A percentile compares a stretch with the other conserved stretches of the same genome.
These are phyloP conservation scores for Spheniscus humboldti DNA, from an alignment of 2,797 vertebrate genomes.

Conservation along the genomic window DNA sequence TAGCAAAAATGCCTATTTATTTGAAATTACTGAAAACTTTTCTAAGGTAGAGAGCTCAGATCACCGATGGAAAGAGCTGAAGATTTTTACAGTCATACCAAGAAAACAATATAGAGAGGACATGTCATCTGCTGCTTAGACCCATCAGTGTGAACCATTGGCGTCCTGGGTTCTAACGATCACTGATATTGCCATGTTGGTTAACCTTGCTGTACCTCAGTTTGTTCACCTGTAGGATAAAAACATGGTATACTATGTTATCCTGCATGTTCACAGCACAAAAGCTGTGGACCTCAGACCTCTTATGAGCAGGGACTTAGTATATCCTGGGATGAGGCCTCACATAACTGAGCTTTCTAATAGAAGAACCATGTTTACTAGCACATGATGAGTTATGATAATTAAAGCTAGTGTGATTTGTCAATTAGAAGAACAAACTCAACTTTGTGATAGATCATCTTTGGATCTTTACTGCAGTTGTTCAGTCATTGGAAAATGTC, in stretches of 20 bases:
- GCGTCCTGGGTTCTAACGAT: not conserved
- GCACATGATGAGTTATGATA: not conserved
- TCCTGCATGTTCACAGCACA: not conserved
- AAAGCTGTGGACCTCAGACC: not conserved
- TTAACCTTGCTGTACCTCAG: not conserved
- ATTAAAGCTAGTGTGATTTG: not conserved
- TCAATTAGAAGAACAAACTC: not conserved
- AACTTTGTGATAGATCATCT: not conserved
- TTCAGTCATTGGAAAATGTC: not conserved
- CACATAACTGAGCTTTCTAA: not conserved
- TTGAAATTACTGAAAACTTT: not conserved
- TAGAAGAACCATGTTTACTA: not conserved
- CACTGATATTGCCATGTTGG: not conserved
- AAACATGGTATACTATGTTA: not conserved
- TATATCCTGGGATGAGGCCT: not conserved
- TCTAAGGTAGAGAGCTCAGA: not conserved
- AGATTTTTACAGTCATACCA: not conserved
- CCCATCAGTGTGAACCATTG: not conserved
- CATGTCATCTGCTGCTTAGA: not conserved
- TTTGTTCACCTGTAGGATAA: not conserved
- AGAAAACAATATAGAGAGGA: not conserved
- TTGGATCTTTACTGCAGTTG: not conserved
- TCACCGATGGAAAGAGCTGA: not conserved
- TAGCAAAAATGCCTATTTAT: not conserved
- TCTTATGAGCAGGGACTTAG: not conserved